Evolutionary conservation across 2,888 invertebrate species (phyloP), one percentile per base, ranked within the genome.

Genomic region (Diploptera punctata): DNA sequence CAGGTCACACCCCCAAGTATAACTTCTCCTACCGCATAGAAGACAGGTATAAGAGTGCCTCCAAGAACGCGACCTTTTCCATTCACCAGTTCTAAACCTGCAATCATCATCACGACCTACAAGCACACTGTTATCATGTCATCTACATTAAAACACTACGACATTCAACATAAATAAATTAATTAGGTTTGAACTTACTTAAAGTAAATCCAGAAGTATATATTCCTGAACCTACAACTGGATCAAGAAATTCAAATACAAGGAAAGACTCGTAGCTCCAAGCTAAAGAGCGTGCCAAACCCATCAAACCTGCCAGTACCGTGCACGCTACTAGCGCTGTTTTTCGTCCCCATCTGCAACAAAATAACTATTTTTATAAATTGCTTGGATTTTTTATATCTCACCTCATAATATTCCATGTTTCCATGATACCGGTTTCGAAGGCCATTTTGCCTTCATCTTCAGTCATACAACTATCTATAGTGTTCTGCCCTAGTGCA

Each of bases 1-100:
- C 90, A 91, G 73, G 94, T 93, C 31, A 90, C 81, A 54, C 89
- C 80, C 0, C 92, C 91, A 21, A 92, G 81, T 0, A 88, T 79
- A 1, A 91, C 87, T 79, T 91, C 90, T 0, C 94, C 93, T 38
- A 90, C 77, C 0, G 93, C 89, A 78, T 92, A 89, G 73, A 91
- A 91, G 13, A 90, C 86, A 67, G 91, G 89, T 10, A 92, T 86
- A 61, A 93, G 83, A 67, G 91, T 86, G 74, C 93, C 91, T 2
- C 90, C 91, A 29, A 93, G 81, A 16, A 93, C 91, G 49, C 94
- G 86, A 65, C 89, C 88, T 73, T 88, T 87, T 7, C 92, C 91
- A 0, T 92, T 92, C 29, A 93, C 90, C 82, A 93, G 86, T 81
- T 94, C 94, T 76, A 94, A 86, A 38, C 89, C 90, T 91, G 82